These are phyloP conservation scores for Toxonevra muliebris DNA, from an alignment of 2,888 invertebrate genomes.

Conservation along the genomic window DNA sequence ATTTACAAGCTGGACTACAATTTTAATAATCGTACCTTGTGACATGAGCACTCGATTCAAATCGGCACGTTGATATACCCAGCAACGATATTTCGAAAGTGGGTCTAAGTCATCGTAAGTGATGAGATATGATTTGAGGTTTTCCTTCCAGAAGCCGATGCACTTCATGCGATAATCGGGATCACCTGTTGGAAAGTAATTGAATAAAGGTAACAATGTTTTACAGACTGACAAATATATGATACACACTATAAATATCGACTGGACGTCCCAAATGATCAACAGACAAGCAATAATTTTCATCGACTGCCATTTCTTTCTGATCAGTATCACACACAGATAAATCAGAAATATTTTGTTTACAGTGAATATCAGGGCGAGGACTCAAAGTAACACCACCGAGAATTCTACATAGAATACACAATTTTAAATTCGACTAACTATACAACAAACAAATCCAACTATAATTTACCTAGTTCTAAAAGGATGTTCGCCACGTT, in stretches of 20 bases:
- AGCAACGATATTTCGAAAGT: constrained; percentile 94
- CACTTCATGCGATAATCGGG: constrained; percentile 97
- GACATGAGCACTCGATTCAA: constrained; percentile 86
- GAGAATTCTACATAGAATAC: constrained; percentile 72
- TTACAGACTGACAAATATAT: not conserved
- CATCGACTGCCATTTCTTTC: constrained; percentile 93
- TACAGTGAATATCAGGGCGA: constrained; percentile 90
- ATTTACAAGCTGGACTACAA: not conserved
- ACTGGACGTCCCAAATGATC: constrained; percentile 94
- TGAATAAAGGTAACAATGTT: too few species aligned
- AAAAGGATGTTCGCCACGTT: constrained; percentile 88
- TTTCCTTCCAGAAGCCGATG: constrained; percentile 98
- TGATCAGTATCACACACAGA: constrained; percentile 96
- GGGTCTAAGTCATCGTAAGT: constrained; percentile 97
- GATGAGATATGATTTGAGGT: constrained; percentile 93
- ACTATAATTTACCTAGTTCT: constrained; percentile 72
- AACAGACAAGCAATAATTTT: constrained; percentile 95
- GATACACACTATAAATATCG: constrained; percentile 77
- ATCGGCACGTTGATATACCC: constrained; percentile 97
- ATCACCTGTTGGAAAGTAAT: constrained; percentile 66
- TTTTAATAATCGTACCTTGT: constrained; percentile 62
- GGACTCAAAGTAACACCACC: constrained; percentile 96
- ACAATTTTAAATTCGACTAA: not conserved
- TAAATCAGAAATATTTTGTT: constrained; percentile 93
- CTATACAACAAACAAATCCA: not conserved